Base-by-base conservation (phyloP, 92 coral and sea anemone species). In the Virgularia gustaviana region DNA sequence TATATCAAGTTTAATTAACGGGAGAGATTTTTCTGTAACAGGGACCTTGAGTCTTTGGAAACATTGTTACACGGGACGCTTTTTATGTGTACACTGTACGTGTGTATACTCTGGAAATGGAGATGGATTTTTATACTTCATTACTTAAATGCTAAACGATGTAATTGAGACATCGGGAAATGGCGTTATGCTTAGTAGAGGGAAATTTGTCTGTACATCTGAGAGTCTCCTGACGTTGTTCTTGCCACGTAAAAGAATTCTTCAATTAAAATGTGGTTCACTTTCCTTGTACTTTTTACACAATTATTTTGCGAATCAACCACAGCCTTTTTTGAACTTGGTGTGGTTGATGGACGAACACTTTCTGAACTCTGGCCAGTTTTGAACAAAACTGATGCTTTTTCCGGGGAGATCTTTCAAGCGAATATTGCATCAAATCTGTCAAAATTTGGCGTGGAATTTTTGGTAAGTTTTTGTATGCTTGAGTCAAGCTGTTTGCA, bases 361-460 rank as follows among this genome's bases (percentile, higher is more conserved):
- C 29, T 63, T 39, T 63, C 70, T 15, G 39, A 25, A 35, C 6
- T 63, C 43, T 63, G 70, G 70, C 53, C 53, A 28, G 49, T 36
- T 16, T 16, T 63, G 49, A 39, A 63, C 0, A 27, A 8, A 18
- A 30, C 70, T 20, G 44, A 63, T 19, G 70, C 70, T 6, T 39
- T 35, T 9, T n/a, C 1, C 23, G 70, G 70, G 1, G 49, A 39
- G 23, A 2, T 63, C 9, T 63, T 36, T 19, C 70, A 39, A 63
- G 28, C 70, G 23, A 18, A 19, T 37, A 39, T 63, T 37, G 70
- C 70, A 16, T 31, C 70, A 36, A 35, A 39, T 63, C 70, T 63
- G 15, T n/a, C 49, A 8, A 30, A 63, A 9, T 63, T 35, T 22
- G 33, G 30, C 9, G 28, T 63, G 4, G 49, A 44, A 37, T 63